Base-by-base conservation (phyloP, 2,113 vertebrate species). In the Pyxicephalus adspersus region DNA sequence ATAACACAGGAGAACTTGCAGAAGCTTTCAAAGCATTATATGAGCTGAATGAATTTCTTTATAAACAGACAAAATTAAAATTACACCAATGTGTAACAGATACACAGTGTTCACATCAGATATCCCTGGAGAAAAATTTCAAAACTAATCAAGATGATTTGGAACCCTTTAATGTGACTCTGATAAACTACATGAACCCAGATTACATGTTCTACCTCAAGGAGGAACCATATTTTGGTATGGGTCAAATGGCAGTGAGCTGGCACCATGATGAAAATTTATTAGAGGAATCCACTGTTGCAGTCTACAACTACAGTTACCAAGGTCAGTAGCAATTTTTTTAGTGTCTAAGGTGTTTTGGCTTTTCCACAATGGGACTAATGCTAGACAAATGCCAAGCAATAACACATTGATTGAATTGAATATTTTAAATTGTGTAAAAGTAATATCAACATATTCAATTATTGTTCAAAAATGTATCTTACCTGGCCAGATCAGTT, bases 191-290 rank as follows among this genome's bases (percentile, higher is more conserved):
- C 88, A 98, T 99, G 97, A 96, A 99, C 89, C 96, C 97, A 0
- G 87, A 90, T 11, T 87, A 93, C 80, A 96, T 97, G 95, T 87
- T 87, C 2, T 96, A 95, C 81, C 94, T 98, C 84, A 99, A 96
- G 86, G 96, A 96, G 82, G 97, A 99, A 23, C 97, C 97, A 0
- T 99, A 99, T 84, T 99, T 96, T 52, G 97, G 95, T 82, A 99
- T 99, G 97, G 97, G 97, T 31, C 96, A 90, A 83, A 97, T 98
- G 97, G 97, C 97, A 0, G 97, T 99, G 81, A 97, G 97, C 84
- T 99, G 97, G 97, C 97, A 99, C 85, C 97, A 98, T 0, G 97
- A 99, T 0, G 97, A 99, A 88, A 98, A 97, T 81, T 92, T 98
- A 84, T 91, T 97, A 85, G 94, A 92, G 50, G 89, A 91, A 84